These are phyloP conservation scores for Macrobrachium nipponense DNA, from an alignment of 1,140 invertebrate species.

Conservation along the genomic window DNA sequence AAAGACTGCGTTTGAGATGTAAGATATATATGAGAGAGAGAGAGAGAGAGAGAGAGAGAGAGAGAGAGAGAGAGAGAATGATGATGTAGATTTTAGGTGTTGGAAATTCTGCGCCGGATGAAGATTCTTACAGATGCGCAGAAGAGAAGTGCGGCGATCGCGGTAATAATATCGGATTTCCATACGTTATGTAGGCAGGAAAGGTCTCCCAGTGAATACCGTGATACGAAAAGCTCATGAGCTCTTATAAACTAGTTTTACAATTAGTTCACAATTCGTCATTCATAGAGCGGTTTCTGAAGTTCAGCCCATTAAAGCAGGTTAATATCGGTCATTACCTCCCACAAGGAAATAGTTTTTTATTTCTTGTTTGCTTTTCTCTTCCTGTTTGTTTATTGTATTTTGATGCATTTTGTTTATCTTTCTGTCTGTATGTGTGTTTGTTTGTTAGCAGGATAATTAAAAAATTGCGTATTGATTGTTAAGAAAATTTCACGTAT, in stretches of 20 bases:
- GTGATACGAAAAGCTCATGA: no score
- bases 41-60: constrained; percentile 6
- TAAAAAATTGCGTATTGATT: no score
- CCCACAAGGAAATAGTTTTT: not conserved
- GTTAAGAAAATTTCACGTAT: no score
- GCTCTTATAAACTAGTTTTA: no score
- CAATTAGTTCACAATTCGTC: no score
- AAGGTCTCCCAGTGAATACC: no score
- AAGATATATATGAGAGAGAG: constrained; percentile 16
- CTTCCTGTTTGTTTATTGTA: not conserved
- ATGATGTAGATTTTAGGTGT: not conserved
- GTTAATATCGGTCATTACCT: no score
- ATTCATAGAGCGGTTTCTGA: no score
- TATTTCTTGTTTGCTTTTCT: not conserved
- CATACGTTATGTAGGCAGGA: no score
- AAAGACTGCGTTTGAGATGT: not conserved
- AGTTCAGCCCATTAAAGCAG: no score
- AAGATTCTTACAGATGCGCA: not conserved
- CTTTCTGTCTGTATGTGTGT: not conserved
- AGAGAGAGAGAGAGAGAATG: not conserved
- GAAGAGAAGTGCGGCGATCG: not conserved
- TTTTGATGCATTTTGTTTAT: not conserved
- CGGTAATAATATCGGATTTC: no score
- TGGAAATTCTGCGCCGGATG: not conserved
- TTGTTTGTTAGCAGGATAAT: not conserved